Base-by-base conservation (phyloP, 2,797 vertebrate genomes). In the Diceros bicornis region DNA sequence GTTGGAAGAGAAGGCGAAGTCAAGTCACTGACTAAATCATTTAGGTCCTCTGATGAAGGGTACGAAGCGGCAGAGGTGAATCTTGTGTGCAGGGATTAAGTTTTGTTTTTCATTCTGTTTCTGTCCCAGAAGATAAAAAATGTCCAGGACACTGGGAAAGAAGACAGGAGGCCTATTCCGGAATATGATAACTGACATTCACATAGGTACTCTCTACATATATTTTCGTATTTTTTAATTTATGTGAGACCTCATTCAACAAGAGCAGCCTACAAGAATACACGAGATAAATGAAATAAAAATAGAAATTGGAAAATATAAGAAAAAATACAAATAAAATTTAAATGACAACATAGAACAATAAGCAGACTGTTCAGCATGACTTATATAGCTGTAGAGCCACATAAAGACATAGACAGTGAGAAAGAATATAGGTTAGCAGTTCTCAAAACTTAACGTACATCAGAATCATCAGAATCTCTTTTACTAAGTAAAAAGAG, bases 271-370 rank as follows among this genome's bases (percentile, higher is more conserved):
- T 55, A 55, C 7, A 87, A 71, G 52, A 94, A 68, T 83, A 50
- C 7, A 59, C 27, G 20, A n/a, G 20, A 41, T 64, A 64, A 83
- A 71, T 59, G 52, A 87, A 69, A 20, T 87, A 50, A 83, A 95
- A 69, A 52, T 44, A 57, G 16, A 88, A 75, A 75, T 20, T 94
- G 27, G 29, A 81, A 96, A 96, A 81, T 59, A 84, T 29, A 61
- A 81, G n/a, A 57, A 41, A 74, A 92, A 92, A 64, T 32, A n/a
- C 27, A 74, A 86, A 64, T 50, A 87, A 64, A 86, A 81, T 57
- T 34, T 55, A 91, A 90, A 64, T 66, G 18, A 37, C 59, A 27
- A 55, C 29, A 92, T 66, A 8, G 20, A 95, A 52, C 1, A 86
- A 55, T 52, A 79, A 59, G 44, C 64, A 79, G 29, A 64, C 17